Evolutionary conservation across 2,888 invertebrate species (phyloP), one percentile per base, ranked within the genome.

Genomic region (Drosophila aldrichi): DNA sequence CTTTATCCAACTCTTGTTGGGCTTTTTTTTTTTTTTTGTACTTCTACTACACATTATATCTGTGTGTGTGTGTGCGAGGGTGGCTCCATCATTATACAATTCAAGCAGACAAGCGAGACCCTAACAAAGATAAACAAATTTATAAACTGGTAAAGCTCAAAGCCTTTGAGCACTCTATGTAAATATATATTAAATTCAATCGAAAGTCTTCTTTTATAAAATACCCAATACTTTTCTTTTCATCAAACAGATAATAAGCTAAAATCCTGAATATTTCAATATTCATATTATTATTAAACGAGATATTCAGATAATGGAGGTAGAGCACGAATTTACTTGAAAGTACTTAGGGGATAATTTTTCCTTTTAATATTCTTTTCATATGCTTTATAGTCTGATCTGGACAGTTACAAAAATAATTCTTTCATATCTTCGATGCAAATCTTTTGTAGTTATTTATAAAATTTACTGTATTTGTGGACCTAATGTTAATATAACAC

Each of bases 1-100:
- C 34, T 51, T 25, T 16, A 10, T 34, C 36, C 22, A 8, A 3
- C 36, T 51, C 18, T 57, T 62, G 40, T 59, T 75, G 52, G 34
- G 36, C 36, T 36, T 36, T 36, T 52, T 57, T 48, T 36, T 36
- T 36, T 52, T 57, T 48, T 70, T 54, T 44, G 46, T 61, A 38
- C 51, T 55, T 41, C 41, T 51, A 65, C 60, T 44, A 46, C 32
- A 54, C 49, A 46, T 59, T 67, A 46, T 9, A 18, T 14, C 10
- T 61, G 58, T 62, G 54, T 60, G 57, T 63, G 63, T 80, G 43
- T 52, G 41, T 22, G 57, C 66, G 72, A 74, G 71, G 73, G 72
- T 43, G 16, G 67, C 41, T 49, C 29, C 48, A 49, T 32, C 48
- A 55, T 70, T 41, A 60, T 10, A 40, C n/a, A 61, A 70, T 51